Base-by-base conservation (phyloP, 2,797 vertebrate genomes). In the Tolypeutes matacus region DNA sequence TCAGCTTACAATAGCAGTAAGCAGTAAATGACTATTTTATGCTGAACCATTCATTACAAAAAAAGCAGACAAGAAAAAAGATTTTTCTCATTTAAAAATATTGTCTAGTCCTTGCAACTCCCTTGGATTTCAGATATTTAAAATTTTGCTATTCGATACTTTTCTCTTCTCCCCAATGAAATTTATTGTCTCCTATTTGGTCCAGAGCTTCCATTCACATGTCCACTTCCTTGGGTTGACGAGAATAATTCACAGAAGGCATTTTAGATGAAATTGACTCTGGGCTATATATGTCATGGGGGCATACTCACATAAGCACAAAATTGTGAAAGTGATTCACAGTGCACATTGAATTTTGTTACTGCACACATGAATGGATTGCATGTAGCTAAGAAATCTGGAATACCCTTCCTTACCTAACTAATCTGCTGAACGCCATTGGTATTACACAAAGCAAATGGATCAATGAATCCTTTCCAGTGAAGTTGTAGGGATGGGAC, bases 21-120 rank as follows among this genome's bases (percentile, higher is more conserved):
- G 8, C 46, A 69, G 4, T 91, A 67, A 36, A n/a, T 65, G n/a
- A 60, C 20, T 75, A 3, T 89, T 75, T 94, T 83, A 67, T 58
- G n/a, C 11, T 80, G 17, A 93, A 65, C 2, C 53, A 0, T 46
- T 80, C 29, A 81, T 96, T 69, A 86, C 84, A 92, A 92, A 93
- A 51, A 17, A 58, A 21, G 31, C 17, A 1, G 34, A 85, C 15
- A 82, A 2, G 39, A 49, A 86, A 87, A 34, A 53, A 49, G 14
- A 51, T 51, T 20, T 78, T 76, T 18, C 23, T 49, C 56, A 58
- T 14, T 31, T n/a, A 4, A 58, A 91, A 83, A 11, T 86, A 25
- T 42, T 60, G 27, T 62, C n/a, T 72, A 86, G 49, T 67, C 60
- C 51, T 75, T 69, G 6, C 13, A 78, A 70, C 20, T 46, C 10